Conservation (phyloP, 2,797 vertebrate species). For the Hypotaenidia philippensis region DNA sequence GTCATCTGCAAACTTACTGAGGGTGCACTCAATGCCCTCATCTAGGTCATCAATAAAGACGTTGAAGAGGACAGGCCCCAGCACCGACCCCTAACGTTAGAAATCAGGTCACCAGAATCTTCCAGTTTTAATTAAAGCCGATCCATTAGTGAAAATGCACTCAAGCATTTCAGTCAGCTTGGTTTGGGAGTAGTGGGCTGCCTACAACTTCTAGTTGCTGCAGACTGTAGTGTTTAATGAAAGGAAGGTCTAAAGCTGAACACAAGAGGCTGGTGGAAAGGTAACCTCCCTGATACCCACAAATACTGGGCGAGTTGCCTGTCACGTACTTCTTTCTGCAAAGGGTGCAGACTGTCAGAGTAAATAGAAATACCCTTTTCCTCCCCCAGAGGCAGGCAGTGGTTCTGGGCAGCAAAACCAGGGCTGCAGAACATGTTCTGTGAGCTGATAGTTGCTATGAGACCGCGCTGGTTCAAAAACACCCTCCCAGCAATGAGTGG, state of each 20-base stretch:
- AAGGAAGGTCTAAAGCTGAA: not conserved
- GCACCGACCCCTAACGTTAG: no score
- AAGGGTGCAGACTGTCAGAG: not conserved
- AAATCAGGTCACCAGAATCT: not conserved
- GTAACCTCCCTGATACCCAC: not conserved
- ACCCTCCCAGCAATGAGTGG: not conserved
- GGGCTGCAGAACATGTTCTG: not conserved
- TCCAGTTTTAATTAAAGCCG: not conserved
- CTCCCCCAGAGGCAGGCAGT: not conserved
- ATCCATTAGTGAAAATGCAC: not conserved
- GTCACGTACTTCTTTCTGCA: not conserved
- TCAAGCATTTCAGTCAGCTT: not conserved
- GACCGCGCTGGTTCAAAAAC: not conserved
- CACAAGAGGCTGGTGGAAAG: not conserved
- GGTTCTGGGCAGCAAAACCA: not conserved
- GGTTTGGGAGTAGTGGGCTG: not conserved
- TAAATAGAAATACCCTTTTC: not conserved
- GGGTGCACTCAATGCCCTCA: no score
- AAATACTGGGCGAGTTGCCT: not conserved
- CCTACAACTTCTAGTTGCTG: not conserved
- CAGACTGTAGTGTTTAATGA: not conserved
- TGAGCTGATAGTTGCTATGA: not conserved
- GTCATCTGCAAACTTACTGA: no score
- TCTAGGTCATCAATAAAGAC: no score
- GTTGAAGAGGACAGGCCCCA: no score